phyloP scores from a whole-genome alignment of 2,113 vertebrate species.

The Cinclus mexicanus region DNA sequence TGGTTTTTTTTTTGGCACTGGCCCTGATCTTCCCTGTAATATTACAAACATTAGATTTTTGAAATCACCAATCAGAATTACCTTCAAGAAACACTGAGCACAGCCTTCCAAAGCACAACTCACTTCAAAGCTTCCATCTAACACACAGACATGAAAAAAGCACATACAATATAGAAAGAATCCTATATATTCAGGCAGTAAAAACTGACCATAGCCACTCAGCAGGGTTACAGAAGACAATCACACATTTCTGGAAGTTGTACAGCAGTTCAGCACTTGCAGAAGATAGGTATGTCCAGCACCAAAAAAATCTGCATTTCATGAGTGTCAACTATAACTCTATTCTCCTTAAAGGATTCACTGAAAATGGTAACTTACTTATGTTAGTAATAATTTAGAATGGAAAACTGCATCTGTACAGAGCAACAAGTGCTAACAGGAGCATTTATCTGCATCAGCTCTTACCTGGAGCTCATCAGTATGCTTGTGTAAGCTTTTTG shows the following conservation, averaged over 20 bases:
- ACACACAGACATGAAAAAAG: not conserved
- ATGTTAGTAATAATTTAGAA: not conserved
- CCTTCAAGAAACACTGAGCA: not conserved
- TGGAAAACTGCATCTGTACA: not conserved
- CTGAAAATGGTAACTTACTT: not conserved
- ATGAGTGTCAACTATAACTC: not conserved
- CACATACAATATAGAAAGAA: not conserved
- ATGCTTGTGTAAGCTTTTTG: constrained; percentile 79
- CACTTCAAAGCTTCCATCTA: not conserved
- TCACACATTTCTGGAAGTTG: not conserved
- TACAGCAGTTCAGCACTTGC: not conserved
- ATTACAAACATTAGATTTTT: not conserved
- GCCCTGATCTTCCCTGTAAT: not conserved
- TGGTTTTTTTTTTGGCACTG: not conserved
- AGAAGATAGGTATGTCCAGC: not conserved
- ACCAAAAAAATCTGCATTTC: not conserved
- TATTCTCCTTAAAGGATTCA: not conserved
- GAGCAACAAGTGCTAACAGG: not conserved
- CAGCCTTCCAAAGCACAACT: not conserved
- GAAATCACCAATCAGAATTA: not conserved
- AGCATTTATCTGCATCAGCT: not conserved
- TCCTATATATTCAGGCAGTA: not conserved
- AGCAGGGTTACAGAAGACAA: not conserved
- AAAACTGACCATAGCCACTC: not conserved
- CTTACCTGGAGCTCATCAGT: constrained; percentile 81